phyloP scores from a whole-genome alignment of 2,888 invertebrate species.

The Thysanoteuthis rhombus region DNA sequence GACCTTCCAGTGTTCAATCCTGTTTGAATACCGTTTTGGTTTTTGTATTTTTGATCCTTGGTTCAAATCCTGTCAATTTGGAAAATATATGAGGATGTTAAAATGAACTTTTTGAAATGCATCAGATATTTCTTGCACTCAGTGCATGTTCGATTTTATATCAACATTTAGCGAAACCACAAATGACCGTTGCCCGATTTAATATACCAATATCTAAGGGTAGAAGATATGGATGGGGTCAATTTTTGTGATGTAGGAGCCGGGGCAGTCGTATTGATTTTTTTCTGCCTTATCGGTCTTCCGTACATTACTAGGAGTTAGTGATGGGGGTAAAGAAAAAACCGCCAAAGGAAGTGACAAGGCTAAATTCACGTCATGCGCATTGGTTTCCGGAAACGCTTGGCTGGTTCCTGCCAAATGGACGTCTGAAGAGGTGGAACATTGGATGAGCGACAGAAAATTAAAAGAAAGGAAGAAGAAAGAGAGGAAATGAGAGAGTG shows the following conservation, averaged over 20 bases:
- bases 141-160: neutral
- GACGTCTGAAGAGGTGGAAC: neutral
- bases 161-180: neutral
- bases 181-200: neutral
- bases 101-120: too few species aligned
- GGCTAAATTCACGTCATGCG: slow-evolving; percentile 17
- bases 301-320: neutral
- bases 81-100: too few species aligned
- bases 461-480: too few species aligned
- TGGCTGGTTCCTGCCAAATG: slow-evolving; percentile 21
- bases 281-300: slow-evolving; percentile 2
- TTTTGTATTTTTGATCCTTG: too few species aligned
- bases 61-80: too few species aligned
- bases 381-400: neutral
- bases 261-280: neutral
- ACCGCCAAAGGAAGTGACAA: slow-evolving; percentile 20
- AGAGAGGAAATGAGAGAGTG: too few species aligned
- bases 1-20: too few species aligned
- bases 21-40: too few species aligned
- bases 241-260: neutral
- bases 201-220: neutral
- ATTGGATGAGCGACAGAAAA: neutral
- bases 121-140: too few species aligned
- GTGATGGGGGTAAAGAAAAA: neutral
- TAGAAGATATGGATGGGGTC: neutral